Evolutionary conservation across 2,888 invertebrate genomes (phyloP).

Genomic region (Geophilus truncorum): DNA sequence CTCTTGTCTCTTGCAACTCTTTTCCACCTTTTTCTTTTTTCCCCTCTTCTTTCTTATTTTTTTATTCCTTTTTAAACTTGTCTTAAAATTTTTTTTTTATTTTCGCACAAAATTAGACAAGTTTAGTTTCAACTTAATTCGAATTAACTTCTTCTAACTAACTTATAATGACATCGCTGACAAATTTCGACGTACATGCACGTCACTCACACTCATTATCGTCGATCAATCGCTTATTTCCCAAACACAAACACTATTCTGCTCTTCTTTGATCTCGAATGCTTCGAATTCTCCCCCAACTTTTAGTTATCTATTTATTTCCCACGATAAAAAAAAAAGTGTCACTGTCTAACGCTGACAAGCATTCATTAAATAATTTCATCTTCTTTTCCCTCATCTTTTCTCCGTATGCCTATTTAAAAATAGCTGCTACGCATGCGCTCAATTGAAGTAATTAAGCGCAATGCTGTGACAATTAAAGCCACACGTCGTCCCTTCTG

Average conservation of each 20-base stretch:
- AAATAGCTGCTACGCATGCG: background rate
- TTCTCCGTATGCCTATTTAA: background rate
- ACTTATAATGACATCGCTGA: no score
- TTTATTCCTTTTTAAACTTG: background rate
- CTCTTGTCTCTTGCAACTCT: background rate
- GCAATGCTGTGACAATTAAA: background rate
- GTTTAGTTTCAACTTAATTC: background rate
- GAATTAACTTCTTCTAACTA: background rate
- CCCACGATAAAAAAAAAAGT: background rate
- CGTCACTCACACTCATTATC: no score
- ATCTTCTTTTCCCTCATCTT: background rate
- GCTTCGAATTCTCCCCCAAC: background rate
- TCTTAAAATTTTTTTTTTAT: background rate
- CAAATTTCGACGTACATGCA: no score
- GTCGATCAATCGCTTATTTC: no score
- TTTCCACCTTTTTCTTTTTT: background rate
- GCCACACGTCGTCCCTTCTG: background rate
- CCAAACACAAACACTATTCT: no score
- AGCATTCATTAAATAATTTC: background rate
- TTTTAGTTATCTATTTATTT: background rate
- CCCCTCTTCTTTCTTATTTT: background rate
- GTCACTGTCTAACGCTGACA: background rate
- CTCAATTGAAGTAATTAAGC: background rate
- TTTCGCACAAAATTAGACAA: background rate
- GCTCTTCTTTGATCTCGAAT: no score